Base-by-base conservation (phyloP, 2,797 vertebrate genomes). In the Chelon auratus region DNA sequence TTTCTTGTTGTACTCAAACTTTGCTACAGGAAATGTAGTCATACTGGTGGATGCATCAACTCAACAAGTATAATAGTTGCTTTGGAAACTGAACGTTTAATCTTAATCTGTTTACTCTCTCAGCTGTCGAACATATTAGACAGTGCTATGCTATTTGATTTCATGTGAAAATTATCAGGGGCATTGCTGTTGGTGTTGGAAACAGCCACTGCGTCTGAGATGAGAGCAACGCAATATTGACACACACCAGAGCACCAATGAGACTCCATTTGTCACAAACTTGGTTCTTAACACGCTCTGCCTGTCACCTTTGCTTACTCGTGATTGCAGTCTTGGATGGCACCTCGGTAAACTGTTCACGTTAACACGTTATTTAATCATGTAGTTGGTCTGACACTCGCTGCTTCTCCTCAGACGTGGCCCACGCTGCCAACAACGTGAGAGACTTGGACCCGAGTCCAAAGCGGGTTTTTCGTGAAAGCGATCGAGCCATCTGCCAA, bases 151-250 rank as follows among this genome's bases (percentile, higher is more conserved):
- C 65, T 65, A 15, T 89, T 82, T 58, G 64, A 74, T 80, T 85
- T 76, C 77, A 61, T 81, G 77, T 78, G 69, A 83, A 81, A 89
- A 77, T 69, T 75, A 76, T 77, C 78, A 62, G 63, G 74, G 71
- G 65, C 24, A 20, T 78, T 51, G 55, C 42, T 83, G 66, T 62
- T 59, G 74, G 57, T 69, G 60, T 37, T 52, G 37, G 48, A 82
- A 59, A 48, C 62, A 53, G 77, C 68, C 77, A 67, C 75, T 71
- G 59, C 55, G 71, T 14, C 20, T 56, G 66, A 62, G 80, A 75
- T 54, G 17, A 48, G 48, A 80, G 59, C 58, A 33, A 7, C 7
- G 68, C 43, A 40, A 14, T 24, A 20, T 45, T 82, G 81, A 87
- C 47, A 64, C 1, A 68, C 37, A 59, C 48, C 82, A 83, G 79